Conservation (phyloP, 1,140 invertebrate species). For the Zaprionus davidi region DNA sequence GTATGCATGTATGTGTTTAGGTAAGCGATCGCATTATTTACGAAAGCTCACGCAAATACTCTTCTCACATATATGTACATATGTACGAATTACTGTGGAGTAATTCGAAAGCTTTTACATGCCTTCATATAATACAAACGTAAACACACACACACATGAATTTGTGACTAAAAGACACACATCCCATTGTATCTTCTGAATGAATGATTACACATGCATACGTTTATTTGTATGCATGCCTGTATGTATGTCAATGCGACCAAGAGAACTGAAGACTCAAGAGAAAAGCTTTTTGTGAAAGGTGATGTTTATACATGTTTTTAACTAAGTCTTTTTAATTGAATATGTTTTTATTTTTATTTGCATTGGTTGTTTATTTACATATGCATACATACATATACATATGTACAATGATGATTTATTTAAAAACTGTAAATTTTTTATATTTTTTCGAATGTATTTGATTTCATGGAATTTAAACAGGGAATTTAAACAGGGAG, state of each 20-base stretch:
- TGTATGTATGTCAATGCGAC: conserved; percentile 12
- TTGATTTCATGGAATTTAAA: too few relatives aligned
- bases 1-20: conserved; percentile 1
- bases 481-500: too few relatives aligned
- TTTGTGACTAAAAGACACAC: conserved; percentile 5
- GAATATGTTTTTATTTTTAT: conserved; percentile 39
- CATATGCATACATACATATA: conserved; percentile 9
- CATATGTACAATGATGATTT: too few relatives aligned
- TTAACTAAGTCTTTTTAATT: conserved; percentile 54
- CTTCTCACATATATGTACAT: conserved; percentile 1
- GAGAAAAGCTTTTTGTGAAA: conserved; percentile 81
- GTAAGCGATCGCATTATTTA: conserved; percentile 6
- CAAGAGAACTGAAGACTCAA: conserved; percentile 60
- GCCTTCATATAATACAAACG: conserved; percentile 37
- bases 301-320: conserved; percentile 65
- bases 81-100: conserved; percentile 34
- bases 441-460: too few relatives aligned
- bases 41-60: conserved; percentile 14
- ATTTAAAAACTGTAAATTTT: too few relatives aligned
- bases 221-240: not conserved
- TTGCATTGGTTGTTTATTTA: conserved; percentile 47
- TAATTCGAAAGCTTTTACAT: conserved; percentile 67
- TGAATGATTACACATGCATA: conserved; percentile 14
- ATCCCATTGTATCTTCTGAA: not conserved
- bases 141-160: conserved; percentile 24